A percentile compares a stretch with the other conserved stretches of the same genome.
Evolutionary conservation across 2,888 invertebrate genomes (phyloP).

Genomic region (Epinotia ramella): DNA sequence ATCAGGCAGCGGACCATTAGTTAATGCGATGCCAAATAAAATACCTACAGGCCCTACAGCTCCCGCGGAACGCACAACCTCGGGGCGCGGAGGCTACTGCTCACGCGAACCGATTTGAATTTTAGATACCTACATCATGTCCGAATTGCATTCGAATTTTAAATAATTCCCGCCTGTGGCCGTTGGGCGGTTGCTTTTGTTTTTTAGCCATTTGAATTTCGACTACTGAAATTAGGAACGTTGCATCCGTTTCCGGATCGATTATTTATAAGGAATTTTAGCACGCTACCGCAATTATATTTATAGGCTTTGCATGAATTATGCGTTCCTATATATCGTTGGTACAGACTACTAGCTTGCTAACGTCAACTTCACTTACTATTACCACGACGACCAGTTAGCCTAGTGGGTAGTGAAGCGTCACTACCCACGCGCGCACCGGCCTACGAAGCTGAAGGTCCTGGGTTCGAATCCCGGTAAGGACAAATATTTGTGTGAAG

Average conservation of each 20-base stretch:
- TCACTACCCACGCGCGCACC: no score
- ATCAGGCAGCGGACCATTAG: background rate
- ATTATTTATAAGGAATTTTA: background rate
- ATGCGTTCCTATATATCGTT: no score
- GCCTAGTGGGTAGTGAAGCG: no score
- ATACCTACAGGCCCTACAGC: slow-evolving; percentile 1
- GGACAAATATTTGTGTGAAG: no score
- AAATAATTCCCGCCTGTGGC: slow-evolving; percentile 40
- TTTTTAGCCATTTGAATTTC: slow-evolving; percentile 38
- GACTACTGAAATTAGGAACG: slow-evolving; percentile 30
- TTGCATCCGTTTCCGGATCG: slow-evolving; percentile 37
- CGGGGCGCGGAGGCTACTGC: slow-evolving; percentile 71
- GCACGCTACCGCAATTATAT: slow-evolving; percentile 5
- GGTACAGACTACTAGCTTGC: no score
- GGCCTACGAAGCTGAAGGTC: no score
- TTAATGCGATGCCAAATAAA: background rate
- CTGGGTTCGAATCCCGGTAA: no score
- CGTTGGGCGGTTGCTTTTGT: slow-evolving; percentile 27
- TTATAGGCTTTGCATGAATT: no score
- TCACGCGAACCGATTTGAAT: slow-evolving; percentile 66
- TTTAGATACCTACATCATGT: slow-evolving; percentile 42
- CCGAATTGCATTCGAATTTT: slow-evolving; percentile 41
- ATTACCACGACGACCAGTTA: no score
- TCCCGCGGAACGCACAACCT: slow-evolving; percentile 51
- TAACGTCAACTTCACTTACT: no score